Evolutionary conservation across 2,113 vertebrate genomes (phyloP).

Genomic region (Perccottus glenii): DNA sequence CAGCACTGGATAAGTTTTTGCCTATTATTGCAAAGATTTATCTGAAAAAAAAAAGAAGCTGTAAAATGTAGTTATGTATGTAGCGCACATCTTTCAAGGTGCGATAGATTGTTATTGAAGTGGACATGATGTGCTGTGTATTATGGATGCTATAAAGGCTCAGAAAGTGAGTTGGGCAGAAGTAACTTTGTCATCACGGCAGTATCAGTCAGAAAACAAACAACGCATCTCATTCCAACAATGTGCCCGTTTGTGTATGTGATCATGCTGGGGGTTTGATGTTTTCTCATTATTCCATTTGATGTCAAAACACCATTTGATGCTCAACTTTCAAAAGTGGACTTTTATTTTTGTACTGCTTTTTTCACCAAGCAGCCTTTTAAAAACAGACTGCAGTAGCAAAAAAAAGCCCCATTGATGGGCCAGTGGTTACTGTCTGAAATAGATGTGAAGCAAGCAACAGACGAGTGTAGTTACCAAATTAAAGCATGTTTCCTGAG

Average conservation of each 20-base stretch:
- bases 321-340: constrained; percentile 49
- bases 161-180: constrained; percentile 34
- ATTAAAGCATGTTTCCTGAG: constrained; percentile 62
- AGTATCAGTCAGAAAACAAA: constrained; percentile 47
- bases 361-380: constrained; percentile 20
- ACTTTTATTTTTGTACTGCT: constrained; percentile 26
- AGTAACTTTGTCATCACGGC: constrained; percentile 31
- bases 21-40: constrained; percentile 38
- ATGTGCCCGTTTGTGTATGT: constrained; percentile 22
- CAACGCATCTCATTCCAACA: constrained; percentile 51
- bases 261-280: constrained; percentile 48
- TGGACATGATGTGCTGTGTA: constrained; percentile 39
- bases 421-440: constrained; percentile 55
- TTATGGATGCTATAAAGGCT: constrained; percentile 30
- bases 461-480: constrained; percentile 61
- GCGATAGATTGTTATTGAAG: constrained; percentile 32
- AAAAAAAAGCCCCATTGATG: constrained; percentile 38
- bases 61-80: constrained; percentile 39
- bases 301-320: constrained; percentile 61
- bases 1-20: constrained; percentile 22
- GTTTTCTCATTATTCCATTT: constrained; percentile 56
- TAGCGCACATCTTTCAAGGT: constrained; percentile 35
- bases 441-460: constrained; percentile 57
- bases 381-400: constrained; percentile 30
- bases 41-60: constrained; percentile 27